phyloP scores from a whole-genome alignment of 2,888 invertebrate species.

The Steromphala cineraria region DNA sequence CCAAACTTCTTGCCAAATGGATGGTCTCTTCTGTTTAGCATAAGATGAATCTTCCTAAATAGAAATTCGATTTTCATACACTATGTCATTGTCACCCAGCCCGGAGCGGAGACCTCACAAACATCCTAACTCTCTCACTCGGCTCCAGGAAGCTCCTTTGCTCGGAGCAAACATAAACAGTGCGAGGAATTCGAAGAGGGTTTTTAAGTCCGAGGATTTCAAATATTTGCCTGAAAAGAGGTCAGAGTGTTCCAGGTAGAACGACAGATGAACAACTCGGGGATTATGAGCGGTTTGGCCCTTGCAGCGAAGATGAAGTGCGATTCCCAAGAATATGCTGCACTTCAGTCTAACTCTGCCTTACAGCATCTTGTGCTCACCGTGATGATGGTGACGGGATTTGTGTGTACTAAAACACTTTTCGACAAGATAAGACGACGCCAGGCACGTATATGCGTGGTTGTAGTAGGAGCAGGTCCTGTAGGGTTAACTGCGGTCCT shows the following conservation, averaged over 20 bases:
- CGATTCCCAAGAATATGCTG: slow-evolving; percentile 11
- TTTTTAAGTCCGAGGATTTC: neutral
- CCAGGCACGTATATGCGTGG: slow-evolving; percentile 55
- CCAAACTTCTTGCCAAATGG: too few species aligned
- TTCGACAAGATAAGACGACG: slow-evolving; percentile 57
- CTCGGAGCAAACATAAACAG: neutral
- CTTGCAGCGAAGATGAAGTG: neutral
- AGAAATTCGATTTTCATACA: too few species aligned
- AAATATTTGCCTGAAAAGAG: neutral
- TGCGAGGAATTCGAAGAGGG: neutral
- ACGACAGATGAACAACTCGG: neutral
- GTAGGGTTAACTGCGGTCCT: slow-evolving; percentile 64
- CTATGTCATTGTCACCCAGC: too few species aligned
- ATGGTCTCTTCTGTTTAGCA: too few species aligned
- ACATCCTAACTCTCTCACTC: neutral
- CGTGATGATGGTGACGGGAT: slow-evolving; percentile 58
- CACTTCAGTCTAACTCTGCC: slow-evolving; percentile 30
- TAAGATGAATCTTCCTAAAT: too few species aligned
- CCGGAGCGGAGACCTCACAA: too few species aligned
- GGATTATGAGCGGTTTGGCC: neutral
- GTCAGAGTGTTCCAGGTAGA: neutral
- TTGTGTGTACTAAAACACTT: slow-evolving; percentile 60
- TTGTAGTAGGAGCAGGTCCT: slow-evolving; percentile 71
- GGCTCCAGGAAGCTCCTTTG: neutral
- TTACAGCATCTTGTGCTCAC: slow-evolving; percentile 58